Base-by-base conservation (phyloP, 2,113 vertebrate genomes). In the Dicrurus megarhynchus region DNA sequence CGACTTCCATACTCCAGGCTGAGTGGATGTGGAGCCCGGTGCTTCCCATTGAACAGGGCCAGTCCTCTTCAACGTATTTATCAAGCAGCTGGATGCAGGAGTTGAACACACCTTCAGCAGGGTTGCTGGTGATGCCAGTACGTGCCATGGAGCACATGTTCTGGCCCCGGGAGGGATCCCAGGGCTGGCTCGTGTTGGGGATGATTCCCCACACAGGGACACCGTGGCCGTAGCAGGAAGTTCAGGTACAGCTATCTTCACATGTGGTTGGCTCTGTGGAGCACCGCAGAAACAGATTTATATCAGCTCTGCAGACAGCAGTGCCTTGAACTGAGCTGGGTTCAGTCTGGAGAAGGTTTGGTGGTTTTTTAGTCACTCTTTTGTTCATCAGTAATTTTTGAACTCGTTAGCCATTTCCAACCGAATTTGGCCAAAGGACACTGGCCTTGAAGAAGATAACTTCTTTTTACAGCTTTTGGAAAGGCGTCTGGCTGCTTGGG, bases 101-200 rank as follows among this genome's bases (percentile, higher is more conserved):
- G 52, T 2, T 27, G 53, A 18, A 22, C 22, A 27, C 46, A 26
- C 21, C 21, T 12, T 42, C 35, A 35, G 60, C 32, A 49, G 42
- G 35, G 26, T 1, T 47, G 23, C 28, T 56, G 50, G 19, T 24
- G 52, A 35, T 65, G 42, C 52, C 60, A n/a, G 0, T 5, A 0
- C 1, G 1, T 23, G 22, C 55, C 65, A 13, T 26, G 37, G 68
- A 71, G 9, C 4, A 2, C 10, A 2, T 21, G 10, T 14, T 39
- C 22, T 69, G 80, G 16, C 33, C 35, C 59, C 3, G 4, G 35
- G 44, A 59, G 65, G 12, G 37, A 26, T 90, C 13, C 37, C 37
- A 5, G 37, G 18, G 14, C 9, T 21, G 1, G 21, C 21, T 52
- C 0, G 0, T 19, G 5, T 4, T 46, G 41, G 35, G 44, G 55